A percentile compares a stretch with the other conserved stretches of the same genome.
phyloP scores from a whole-genome alignment of 2,797 vertebrate genomes.

The Hoplostethus mediterraneus region DNA sequence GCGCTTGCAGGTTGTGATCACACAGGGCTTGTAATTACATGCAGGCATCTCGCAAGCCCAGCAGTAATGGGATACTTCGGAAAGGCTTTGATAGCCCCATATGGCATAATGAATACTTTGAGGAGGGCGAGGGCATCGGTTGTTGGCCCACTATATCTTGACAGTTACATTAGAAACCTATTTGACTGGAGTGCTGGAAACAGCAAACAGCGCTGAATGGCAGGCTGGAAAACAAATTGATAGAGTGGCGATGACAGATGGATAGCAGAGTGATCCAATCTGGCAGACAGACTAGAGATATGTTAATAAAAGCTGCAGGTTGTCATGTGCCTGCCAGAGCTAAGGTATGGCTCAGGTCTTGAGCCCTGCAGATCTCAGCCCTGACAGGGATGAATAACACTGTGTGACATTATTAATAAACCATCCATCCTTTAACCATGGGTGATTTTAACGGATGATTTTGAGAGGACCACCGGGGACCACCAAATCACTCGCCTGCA shows the following conservation, averaged over 20 bases:
- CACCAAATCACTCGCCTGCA: slow-evolving; percentile 32
- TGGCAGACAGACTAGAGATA: slow-evolving; percentile 55
- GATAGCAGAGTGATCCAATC: slow-evolving; percentile 50
- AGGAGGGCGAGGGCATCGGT: slow-evolving; percentile 25
- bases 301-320: slow-evolving; percentile 37
- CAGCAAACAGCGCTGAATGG: slow-evolving; percentile 29
- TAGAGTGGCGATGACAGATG: slow-evolving; percentile 58
- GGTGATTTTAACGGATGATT: slow-evolving; percentile 30
- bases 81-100: slow-evolving; percentile 36
- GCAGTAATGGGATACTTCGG: slow-evolving; percentile 44
- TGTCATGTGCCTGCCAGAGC: slow-evolving; percentile 43
- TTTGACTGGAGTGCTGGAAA: slow-evolving; percentile 42
- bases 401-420: slow-evolving; percentile 44
- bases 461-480: slow-evolving; percentile 27
- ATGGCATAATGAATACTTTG: slow-evolving; percentile 36
- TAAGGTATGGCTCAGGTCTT: not conserved
- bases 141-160: slow-evolving; percentile 19
- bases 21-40: slow-evolving; percentile 55
- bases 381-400: slow-evolving; percentile 31
- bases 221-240: slow-evolving; percentile 57
- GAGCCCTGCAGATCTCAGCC: slow-evolving; percentile 14
- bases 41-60: slow-evolving; percentile 24
- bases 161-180: slow-evolving; percentile 42
- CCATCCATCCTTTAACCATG: slow-evolving; percentile 37
- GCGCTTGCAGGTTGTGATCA: slow-evolving; percentile 50